Base-by-base conservation (phyloP, 2,113 vertebrate species). In the Cariama cristata region DNA sequence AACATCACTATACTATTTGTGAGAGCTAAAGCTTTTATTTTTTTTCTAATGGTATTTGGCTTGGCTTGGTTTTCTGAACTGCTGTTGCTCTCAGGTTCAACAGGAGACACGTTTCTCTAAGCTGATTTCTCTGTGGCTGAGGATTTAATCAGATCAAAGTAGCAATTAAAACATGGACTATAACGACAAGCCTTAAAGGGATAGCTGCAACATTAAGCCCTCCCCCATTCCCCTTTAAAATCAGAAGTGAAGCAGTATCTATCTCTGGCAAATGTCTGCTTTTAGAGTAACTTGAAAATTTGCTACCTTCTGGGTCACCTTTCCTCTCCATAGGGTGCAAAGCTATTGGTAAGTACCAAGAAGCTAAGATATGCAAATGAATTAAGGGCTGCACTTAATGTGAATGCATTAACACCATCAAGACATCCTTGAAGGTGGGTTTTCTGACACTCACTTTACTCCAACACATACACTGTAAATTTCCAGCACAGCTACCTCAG, bases 121-220 rank as follows among this genome's bases (percentile, higher is more conserved):
- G 95, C 93, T 94, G 97, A 96, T 98, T 97, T 97, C 89, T 86
- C 88, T 45, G 87, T 83, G 93, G 88, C 95, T 95, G 96, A 97
- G 96, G 97, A 91, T 96, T 98, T 97, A 94, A 96, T 96, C 93
- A 96, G 96, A 96, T 98, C 96, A 97, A 96, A 93, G 89, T 4
- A 80, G 90, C 1, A 86, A 97, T 97, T 93, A 97, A 95, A 97
- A 87, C 94, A 68, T 67, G 95, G 97, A n/a, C 94, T 80, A 67
- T 22, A 88, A 93, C 84, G 93, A 91, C 94, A 90, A 47, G 33
- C 94, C 93, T 97, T 96, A 94, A 95, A 97, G 95, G 92, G 80
- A 93, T 22, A 96, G 94, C 67, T 95, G 88, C 81, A 62, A 33
- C 67, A 58, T 71, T 26, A 81, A 97, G 83, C 72, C 66, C 69